These are phyloP conservation scores for Amphipoea lucens DNA, from an alignment of 2,888 invertebrate genomes.

Conservation along the genomic window DNA sequence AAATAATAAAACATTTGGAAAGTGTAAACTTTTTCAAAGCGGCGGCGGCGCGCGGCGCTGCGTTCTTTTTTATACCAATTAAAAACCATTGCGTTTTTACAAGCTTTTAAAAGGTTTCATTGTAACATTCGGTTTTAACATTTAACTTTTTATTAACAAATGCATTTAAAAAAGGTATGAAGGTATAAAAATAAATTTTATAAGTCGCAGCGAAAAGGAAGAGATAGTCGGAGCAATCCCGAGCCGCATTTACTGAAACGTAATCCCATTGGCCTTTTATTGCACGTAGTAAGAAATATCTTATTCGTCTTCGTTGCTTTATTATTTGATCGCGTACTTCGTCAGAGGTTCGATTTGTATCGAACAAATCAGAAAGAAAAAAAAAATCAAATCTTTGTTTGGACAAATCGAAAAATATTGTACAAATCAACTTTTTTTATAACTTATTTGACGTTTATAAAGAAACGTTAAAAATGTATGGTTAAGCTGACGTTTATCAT, in stretches of 20 bases:
- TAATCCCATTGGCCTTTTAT: constrained; percentile 28
- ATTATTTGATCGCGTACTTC: constrained; percentile 26
- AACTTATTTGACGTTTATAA: not conserved
- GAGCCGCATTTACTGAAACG: constrained; percentile 25
- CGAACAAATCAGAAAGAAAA: no score
- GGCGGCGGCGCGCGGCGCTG: not conserved
- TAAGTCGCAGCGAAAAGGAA: constrained; percentile 2
- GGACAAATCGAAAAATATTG: not conserved
- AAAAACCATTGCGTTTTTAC: not conserved
- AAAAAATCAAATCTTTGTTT: no score
- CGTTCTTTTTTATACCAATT: not conserved
- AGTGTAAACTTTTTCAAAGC: not conserved
- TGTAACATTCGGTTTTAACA: not conserved
- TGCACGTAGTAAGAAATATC: constrained; percentile 19
- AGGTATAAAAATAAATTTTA: not conserved
- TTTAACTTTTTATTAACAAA: not conserved
- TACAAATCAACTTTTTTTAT: not conserved
- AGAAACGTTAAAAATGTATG: not conserved
- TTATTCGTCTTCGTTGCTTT: constrained; percentile 26
- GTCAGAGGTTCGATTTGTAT: not conserved
- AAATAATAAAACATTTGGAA: not conserved
- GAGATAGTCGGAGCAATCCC: not conserved
- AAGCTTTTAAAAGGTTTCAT: not conserved
- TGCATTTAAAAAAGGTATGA: not conserved
- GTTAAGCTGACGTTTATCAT: not conserved